Conservation (phyloP, 2,888 invertebrate genomes). For the Caenorhabditis angaria region DNA sequence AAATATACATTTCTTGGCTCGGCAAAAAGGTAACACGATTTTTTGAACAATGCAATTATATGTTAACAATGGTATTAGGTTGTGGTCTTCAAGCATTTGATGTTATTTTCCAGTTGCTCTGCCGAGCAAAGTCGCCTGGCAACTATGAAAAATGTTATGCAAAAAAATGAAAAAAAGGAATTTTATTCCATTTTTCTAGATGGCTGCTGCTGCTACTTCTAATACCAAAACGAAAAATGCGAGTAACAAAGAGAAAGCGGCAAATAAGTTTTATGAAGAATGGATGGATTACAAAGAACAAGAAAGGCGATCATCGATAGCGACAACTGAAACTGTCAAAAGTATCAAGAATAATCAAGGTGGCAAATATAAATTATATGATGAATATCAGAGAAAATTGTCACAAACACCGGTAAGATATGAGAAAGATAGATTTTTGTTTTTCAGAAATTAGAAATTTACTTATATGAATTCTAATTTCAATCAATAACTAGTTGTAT, state of each 20-base stretch:
- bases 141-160: background rate
- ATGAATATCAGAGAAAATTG: conserved; percentile 34
- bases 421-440: too few species aligned
- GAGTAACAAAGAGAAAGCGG: background rate
- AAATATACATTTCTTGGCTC: conserved; percentile 10
- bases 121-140: too few species aligned
- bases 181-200: background rate
- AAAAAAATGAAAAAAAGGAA: background rate
- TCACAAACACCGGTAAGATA: conserved; percentile 40
- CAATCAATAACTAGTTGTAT: too few species aligned
- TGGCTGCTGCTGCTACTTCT: background rate
- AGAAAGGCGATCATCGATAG: conserved; percentile 38
- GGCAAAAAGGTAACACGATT: conserved; percentile 3
- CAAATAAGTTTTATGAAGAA: conserved; percentile 25
- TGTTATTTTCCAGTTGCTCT: background rate
- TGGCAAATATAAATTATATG: conserved; percentile 41
- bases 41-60: conserved; percentile 41
- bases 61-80: conserved; percentile 39
- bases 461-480: background rate
- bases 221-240: background rate
- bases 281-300: conserved; percentile 45
- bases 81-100: background rate
- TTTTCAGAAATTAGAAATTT: background rate
- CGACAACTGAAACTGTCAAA: conserved; percentile 38
- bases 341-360: conserved; percentile 26